Conservation (phyloP, 2,113 vertebrate genomes). For the Dipodomys spectabilis region DNA sequence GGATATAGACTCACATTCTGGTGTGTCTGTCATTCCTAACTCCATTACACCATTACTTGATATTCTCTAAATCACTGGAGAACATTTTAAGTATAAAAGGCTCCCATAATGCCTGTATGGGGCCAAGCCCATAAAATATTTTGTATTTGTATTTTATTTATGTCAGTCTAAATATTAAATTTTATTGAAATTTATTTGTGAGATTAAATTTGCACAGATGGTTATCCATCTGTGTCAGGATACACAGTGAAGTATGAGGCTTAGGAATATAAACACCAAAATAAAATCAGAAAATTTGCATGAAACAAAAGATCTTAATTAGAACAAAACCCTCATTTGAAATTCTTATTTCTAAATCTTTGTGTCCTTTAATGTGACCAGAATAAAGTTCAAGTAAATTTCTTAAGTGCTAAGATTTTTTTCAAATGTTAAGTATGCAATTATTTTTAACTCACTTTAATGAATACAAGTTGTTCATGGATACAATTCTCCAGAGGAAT, state of each 20-base stretch:
- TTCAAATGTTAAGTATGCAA: constrained; percentile 49
- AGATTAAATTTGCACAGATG: constrained; percentile 39
- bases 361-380: constrained; percentile 14
- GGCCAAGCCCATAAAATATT: background rate
- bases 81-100: background rate
- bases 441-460: constrained; percentile 45
- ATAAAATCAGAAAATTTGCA: background rate
- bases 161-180: constrained; percentile 15
- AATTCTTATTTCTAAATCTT: constrained; percentile 40
- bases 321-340: constrained; percentile 21
- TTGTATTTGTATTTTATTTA: background rate
- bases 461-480: background rate
- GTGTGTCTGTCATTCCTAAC: constrained; percentile 44
- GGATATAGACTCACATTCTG: background rate
- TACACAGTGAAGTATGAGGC: background rate
- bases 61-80: too few species aligned
- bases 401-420: constrained; percentile 38
- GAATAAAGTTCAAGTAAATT: constrained; percentile 28
- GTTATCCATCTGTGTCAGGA: constrained; percentile 17
- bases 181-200: constrained; percentile 27
- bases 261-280: background rate
- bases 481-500: background rate
- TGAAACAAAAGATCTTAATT: constrained; percentile 32
- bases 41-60: too few species aligned
- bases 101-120: background rate